A percentile compares a stretch with the other conserved stretches of the same genome.
Evolutionary conservation across 2,113 vertebrate species (phyloP).

Genomic region (Passer montanus): DNA sequence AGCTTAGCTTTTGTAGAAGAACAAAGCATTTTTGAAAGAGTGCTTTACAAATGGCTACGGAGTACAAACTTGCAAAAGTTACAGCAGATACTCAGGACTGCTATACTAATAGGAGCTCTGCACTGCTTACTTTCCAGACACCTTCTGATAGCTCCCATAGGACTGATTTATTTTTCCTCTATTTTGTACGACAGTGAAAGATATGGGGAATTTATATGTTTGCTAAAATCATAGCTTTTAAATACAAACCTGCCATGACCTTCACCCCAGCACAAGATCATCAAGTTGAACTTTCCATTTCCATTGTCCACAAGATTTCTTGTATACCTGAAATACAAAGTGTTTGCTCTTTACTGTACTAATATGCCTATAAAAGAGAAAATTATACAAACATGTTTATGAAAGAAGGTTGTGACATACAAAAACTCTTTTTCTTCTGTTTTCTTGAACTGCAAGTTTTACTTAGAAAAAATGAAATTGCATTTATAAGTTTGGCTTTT

Average conservation of each 20-base stretch:
- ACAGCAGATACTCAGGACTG: neutral
- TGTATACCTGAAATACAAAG: constrained; percentile 85
- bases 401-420: neutral
- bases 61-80: neutral
- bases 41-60: neutral
- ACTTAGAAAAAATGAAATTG: neutral
- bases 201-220: neutral
- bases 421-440: neutral
- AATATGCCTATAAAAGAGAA: neutral
- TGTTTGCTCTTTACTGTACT: neutral
- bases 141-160: neutral
- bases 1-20: neutral
- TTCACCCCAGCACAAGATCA: constrained; percentile 99
- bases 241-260: constrained; percentile 92
- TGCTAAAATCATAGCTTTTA: neutral
- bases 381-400: neutral
- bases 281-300: constrained; percentile 97
- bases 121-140: neutral
- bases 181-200: neutral
- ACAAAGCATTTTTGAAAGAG: neutral
- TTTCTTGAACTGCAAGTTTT: neutral
- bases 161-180: neutral
- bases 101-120: neutral
- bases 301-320: constrained; percentile 94
- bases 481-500: neutral